These are phyloP conservation scores for Cybosia mesomella DNA, from an alignment of 2,888 invertebrate genomes.

Conservation along the genomic window DNA sequence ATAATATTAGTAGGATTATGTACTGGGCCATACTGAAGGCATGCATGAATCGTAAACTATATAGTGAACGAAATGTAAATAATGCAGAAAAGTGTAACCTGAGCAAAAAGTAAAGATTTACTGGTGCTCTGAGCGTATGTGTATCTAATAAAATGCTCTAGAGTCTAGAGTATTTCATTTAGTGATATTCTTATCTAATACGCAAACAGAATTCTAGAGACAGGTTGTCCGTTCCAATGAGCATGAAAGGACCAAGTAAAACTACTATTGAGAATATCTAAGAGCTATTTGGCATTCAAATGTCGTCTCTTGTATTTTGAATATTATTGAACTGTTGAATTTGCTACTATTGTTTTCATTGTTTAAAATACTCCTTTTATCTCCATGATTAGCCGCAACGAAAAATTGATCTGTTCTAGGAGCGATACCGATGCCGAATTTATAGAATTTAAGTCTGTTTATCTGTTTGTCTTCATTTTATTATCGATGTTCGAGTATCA, in stretches of 20 bases:
- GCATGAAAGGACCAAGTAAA: neutral
- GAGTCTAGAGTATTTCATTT: conserved; percentile 8
- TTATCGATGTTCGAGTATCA: too few relatives aligned
- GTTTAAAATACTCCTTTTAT: neutral
- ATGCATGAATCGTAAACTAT: too few relatives aligned
- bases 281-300: neutral
- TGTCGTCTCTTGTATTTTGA: neutral
- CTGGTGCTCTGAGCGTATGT: neutral
- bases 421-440: too few relatives aligned
- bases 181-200: conserved; percentile 1
- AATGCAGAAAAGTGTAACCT: neutral
- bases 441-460: too few relatives aligned
- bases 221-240: neutral
- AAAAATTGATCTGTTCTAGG: too few relatives aligned
- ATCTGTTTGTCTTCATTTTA: too few relatives aligned
- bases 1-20: too few relatives aligned
- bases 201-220: conserved; percentile 2
- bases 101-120: neutral
- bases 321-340: neutral
- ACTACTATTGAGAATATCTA: neutral
- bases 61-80: too few relatives aligned
- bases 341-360: neutral
- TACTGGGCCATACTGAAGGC: too few relatives aligned
- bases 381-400: neutral
- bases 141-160: neutral